A percentile compares a stretch with the other conserved stretches of the same genome.
phyloP scores from a whole-genome alignment of 2,888 invertebrate genomes.

The Limnephilus lunatus region DNA sequence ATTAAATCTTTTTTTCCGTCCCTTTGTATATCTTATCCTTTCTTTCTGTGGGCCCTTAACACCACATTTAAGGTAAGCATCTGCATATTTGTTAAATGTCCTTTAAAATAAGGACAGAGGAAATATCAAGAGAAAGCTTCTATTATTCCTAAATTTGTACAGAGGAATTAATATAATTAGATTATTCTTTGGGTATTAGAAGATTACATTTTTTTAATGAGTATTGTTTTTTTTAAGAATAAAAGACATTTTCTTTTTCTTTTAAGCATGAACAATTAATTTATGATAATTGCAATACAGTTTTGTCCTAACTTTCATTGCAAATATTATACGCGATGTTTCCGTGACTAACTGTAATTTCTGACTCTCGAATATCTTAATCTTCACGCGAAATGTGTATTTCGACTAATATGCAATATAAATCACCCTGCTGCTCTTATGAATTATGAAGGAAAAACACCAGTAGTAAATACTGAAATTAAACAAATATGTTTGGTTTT shows the following conservation, averaged over 20 bases:
- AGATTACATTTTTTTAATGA: not conserved
- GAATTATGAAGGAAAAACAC: not conserved
- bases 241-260: not conserved
- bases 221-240: not conserved
- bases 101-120: not conserved
- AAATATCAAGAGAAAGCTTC: not conserved
- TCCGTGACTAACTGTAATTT: not conserved
- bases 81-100: conserved; percentile 15
- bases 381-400: not conserved
- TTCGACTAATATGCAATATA: not conserved
- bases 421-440: not conserved
- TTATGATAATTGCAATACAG: not conserved
- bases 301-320: not conserved
- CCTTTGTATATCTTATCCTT: conserved; percentile 34
- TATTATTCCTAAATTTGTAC: not conserved
- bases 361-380: not conserved
- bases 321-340: not conserved
- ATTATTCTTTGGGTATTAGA: not conserved
- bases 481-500: not conserved
- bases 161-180: not conserved
- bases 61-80: conserved; percentile 38
- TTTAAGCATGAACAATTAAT: not conserved
- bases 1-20: conserved; percentile 53
- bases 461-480: not conserved
- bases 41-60: conserved; percentile 13